phyloP scores from a whole-genome alignment of 1,140 invertebrate genomes.

The Penaeus indicus region DNA sequence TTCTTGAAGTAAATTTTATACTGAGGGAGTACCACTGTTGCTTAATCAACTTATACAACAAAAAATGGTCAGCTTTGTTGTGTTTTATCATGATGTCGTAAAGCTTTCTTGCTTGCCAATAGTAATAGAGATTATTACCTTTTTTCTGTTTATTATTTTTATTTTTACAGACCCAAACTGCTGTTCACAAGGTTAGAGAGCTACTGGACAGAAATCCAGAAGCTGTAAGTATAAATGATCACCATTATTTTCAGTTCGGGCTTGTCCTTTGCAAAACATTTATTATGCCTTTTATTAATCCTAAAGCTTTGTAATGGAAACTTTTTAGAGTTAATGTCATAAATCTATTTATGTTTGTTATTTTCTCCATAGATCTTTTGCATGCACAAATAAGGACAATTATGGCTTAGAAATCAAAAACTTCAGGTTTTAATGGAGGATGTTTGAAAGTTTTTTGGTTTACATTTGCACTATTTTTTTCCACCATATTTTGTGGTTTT shows the following conservation, averaged over 20 bases:
- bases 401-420: too few species aligned
- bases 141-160: slow-evolving; percentile 65
- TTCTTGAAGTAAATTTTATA: too few species aligned
- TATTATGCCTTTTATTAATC: slow-evolving; percentile 45
- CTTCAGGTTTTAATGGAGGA: too few species aligned
- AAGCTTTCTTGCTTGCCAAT: not conserved
- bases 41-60: not conserved
- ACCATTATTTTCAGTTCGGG: slow-evolving; percentile 51
- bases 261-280: too few species aligned
- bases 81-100: not conserved
- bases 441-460: too few species aligned
- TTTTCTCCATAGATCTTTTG: too few species aligned
- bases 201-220: slow-evolving; percentile 80
- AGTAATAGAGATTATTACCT: not conserved
- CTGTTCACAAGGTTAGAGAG: slow-evolving; percentile 86
- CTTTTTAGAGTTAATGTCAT: too few species aligned
- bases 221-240: slow-evolving; percentile 75
- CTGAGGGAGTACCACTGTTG: not conserved
- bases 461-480: too few species aligned
- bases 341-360: too few species aligned
- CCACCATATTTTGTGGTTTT: too few species aligned
- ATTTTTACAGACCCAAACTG: slow-evolving; percentile 81
- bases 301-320: slow-evolving; percentile 9
- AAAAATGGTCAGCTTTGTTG: not conserved
- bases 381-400: too few species aligned